Evolutionary conservation across 2,113 vertebrate species (phyloP), one percentile per base, ranked within the genome.

Genomic region (Junco hyemalis): DNA sequence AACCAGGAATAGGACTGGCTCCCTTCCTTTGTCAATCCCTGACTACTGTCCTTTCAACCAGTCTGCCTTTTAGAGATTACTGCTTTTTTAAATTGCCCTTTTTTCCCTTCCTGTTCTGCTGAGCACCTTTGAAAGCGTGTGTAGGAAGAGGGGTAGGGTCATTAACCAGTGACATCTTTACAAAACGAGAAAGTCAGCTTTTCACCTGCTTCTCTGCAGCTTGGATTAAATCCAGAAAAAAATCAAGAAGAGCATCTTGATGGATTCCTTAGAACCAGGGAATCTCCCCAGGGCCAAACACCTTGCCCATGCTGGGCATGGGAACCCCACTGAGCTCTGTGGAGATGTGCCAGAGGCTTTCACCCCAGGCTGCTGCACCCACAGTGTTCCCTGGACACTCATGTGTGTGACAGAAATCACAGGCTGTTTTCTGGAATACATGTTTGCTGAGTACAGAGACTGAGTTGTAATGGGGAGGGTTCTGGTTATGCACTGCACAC

Each of bases 291-390:
- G n/a, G 44, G 35, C 21, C 44, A 72, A 50, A 18, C 18, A 3
- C 0, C 2, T 14, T 31, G 38, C 28, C 8, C 0, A 0, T 24
- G 20, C 31, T 42, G 60, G 38, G 40, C 13, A 9, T 4, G 44
- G 44, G 63, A 77, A 18, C 8, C 15, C 9, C 29, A 3, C 5
- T 3, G 54, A 70, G 35, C 33, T 73, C 33, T 16, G 0, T 0
- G 1, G 47, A 45, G 44, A 20, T 56, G 65, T 28, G 36, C 31
- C 6, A 2, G 7, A 7, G 71, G 8, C 31, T 86, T 56, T 77
- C 31, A 40, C 11, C 7, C 31, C 45, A 35, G 73, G 23, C 33
- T 66, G 23, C 33, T 66, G 60, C 7, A 6, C 24, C 36, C 31
- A 8, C 0, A 2, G 14, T 11, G 40, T 11, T 70, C 70, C 4